phyloP scores from a whole-genome alignment of 2,888 invertebrate genomes.

The Ariolimax columbianus region DNA sequence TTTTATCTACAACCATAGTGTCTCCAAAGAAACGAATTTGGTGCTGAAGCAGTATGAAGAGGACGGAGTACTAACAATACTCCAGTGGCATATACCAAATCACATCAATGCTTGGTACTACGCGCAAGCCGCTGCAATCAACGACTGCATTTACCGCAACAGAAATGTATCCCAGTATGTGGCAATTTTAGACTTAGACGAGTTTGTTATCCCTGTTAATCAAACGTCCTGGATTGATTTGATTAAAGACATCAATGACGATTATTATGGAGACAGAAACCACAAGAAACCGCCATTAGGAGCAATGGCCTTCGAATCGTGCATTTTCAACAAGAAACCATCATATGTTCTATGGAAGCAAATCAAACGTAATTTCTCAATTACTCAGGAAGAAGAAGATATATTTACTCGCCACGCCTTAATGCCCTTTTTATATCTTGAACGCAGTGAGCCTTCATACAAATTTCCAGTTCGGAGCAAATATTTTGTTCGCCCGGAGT shows the following conservation, averaged over 20 bases:
- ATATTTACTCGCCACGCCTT: not conserved
- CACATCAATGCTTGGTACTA: conserved; percentile 16
- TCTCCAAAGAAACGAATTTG: not conserved
- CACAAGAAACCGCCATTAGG: conserved; percentile 7
- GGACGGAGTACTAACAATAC: conserved; percentile 12
- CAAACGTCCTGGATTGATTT: conserved; percentile 21
- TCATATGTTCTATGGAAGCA: not conserved
- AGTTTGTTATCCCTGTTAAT: conserved; percentile 2
- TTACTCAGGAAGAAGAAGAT: conserved; percentile 31
- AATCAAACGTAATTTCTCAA: not conserved
- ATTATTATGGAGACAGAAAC: not conserved
- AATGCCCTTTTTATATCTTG: not conserved
- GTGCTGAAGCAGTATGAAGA: conserved; percentile 16
- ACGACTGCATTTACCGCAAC: conserved; percentile 35
- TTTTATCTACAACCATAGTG: conserved; percentile 36
- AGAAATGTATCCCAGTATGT: conserved; percentile 19
- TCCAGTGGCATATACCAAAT: conserved; percentile 12
- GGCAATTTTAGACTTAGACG: conserved; percentile 18
- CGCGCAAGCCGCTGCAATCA: conserved; percentile 3
- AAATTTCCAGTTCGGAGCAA: conserved; percentile 11
- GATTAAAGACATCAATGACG: not conserved
- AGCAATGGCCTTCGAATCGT: conserved; percentile 3
- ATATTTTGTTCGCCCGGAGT: conserved; percentile 13
- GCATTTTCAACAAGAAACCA: not conserved
- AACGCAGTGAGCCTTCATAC: not conserved